phyloP scores from a whole-genome alignment of 2,113 vertebrate genomes.

The Fulmarus glacialis region DNA sequence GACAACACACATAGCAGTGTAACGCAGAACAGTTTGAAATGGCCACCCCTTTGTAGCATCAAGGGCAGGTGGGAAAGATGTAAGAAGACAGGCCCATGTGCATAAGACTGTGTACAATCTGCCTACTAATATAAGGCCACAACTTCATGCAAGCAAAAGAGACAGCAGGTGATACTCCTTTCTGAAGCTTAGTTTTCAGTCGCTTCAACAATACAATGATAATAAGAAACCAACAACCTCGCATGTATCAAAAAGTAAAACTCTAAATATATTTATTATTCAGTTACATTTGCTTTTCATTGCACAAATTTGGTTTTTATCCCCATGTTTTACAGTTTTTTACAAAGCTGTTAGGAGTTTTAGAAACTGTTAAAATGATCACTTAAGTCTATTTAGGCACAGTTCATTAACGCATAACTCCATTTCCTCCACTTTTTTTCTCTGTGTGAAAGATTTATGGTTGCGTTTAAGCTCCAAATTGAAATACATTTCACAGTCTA shows the following conservation, averaged over 20 bases:
- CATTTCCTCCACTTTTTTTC: conserved; percentile 13
- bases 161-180: not conserved
- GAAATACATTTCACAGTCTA: conserved; percentile 8
- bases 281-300: conserved; percentile 64
- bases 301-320: conserved; percentile 63
- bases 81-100: not conserved
- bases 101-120: not conserved
- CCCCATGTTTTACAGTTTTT: conserved; percentile 43
- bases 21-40: not conserved
- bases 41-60: not conserved
- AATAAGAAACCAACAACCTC: not conserved
- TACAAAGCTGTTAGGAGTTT: conserved; percentile 68
- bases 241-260: conserved; percentile 53
- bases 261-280: conserved; percentile 72
- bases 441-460: not conserved
- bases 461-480: conserved; percentile 47
- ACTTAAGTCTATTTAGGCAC: conserved; percentile 75
- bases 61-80: not conserved
- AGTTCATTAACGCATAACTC: conserved; percentile 54
- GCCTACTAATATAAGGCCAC: not conserved
- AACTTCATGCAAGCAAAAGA: not conserved
- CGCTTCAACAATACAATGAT: not conserved
- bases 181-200: not conserved
- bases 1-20: not conserved
- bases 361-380: conserved; percentile 66